Conservation (phyloP, 2,113 vertebrate genomes). For the Mus spicilegus region DNA sequence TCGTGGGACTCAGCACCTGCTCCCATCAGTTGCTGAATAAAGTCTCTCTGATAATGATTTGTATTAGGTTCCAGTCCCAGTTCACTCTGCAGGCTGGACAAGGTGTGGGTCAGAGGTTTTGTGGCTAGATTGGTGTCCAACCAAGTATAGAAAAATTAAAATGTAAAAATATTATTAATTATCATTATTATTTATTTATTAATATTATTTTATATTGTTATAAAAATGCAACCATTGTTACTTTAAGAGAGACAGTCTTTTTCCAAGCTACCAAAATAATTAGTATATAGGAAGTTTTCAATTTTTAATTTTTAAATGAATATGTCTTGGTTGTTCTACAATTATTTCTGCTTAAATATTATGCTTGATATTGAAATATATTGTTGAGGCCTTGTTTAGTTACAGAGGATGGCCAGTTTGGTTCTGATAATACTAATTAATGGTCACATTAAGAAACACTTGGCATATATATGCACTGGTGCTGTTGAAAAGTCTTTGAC, state of each 20-base stretch:
- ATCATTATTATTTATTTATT: too few species aligned
- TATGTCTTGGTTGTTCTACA: constrained; percentile 9
- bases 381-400: background rate
- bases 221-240: background rate
- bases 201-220: too few species aligned
- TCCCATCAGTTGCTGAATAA: background rate
- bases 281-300: background rate
- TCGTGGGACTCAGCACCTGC: background rate
- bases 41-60: background rate
- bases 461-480: constrained; percentile 1
- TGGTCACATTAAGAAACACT: constrained; percentile 40
- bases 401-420: background rate
- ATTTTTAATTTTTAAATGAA: constrained; percentile 26
- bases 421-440: constrained; percentile 43
- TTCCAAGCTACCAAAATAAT: constrained; percentile 17
- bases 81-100: background rate
- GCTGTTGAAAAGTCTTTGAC: constrained; percentile 22
- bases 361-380: constrained; percentile 38
- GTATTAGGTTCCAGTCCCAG: background rate
- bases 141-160: too few species aligned
- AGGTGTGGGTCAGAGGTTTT: background rate
- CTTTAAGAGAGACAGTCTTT: constrained; percentile 13
- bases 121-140: background rate
- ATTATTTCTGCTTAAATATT: constrained; percentile 41
- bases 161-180: too few species aligned